These are phyloP conservation scores for Seladonia tumulorum DNA, from an alignment of 2,888 invertebrate genomes.

Conservation along the genomic window DNA sequence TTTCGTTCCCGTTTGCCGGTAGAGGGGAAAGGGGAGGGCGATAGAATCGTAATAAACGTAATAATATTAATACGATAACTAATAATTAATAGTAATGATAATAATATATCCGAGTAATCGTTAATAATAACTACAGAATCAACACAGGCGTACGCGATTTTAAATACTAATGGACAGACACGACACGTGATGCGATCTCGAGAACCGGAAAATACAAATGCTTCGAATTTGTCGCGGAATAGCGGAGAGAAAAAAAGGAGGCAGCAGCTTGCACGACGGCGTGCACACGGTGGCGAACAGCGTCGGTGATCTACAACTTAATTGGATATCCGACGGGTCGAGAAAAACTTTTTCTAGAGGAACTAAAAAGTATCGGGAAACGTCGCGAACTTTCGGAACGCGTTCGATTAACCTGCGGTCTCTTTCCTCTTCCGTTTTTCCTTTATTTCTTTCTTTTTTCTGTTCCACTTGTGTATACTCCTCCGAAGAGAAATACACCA, in stretches of 20 bases:
- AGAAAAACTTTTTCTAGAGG: neutral
- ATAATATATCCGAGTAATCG: constrained; percentile 59
- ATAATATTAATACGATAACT: constrained; percentile 64
- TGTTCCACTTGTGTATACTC: neutral
- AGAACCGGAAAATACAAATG: constrained; percentile 46
- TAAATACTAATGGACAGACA: constrained; percentile 72
- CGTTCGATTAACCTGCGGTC: neutral
- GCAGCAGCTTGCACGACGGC: neutral
- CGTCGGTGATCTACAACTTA: neutral
- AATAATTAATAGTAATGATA: constrained; percentile 59
- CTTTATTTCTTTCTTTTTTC: neutral
- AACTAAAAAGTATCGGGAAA: constrained; percentile 10
- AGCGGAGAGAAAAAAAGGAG: neutral
- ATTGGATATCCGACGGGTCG: constrained; percentile 2
- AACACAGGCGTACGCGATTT: constrained; percentile 65
- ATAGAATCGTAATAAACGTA: constrained; percentile 57
- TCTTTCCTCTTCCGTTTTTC: constrained; percentile 20
- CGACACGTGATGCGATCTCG: constrained; percentile 63
- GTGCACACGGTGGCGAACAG: too few species aligned
- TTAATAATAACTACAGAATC: constrained; percentile 60
- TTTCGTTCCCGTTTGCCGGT: neutral
- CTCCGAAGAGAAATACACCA: neutral
- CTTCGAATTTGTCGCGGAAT: neutral
- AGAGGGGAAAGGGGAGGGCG: neutral
- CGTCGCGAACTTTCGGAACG: constrained; percentile 3